Base-by-base conservation (phyloP, 2,888 invertebrate species). In the Anarsia innoxiella region DNA sequence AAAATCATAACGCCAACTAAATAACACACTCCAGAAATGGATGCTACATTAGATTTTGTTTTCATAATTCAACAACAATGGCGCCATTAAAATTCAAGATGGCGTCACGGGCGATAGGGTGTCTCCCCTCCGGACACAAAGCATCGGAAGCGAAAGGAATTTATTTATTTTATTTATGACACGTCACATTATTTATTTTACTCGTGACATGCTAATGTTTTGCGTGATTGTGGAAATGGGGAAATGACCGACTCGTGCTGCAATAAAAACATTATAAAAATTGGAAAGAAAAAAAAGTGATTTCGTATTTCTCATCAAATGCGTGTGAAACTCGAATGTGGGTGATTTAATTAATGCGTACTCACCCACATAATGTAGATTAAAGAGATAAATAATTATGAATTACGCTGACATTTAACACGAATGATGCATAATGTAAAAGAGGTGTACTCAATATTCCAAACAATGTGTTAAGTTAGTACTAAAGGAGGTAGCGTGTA, bases 61-160 rank as follows among this genome's bases (percentile, higher is more conserved):
- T 45, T 37, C 35, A 45, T 47, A 38, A 42, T 45, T 43, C 39
- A 28, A 41, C 36, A 41, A 53, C 59, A 66, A 65, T 65, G 59
- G 58, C 58, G 51, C 57, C 66, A 74, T 72, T 69, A 66, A 61
- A 67, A 70, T 62, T 53, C 63, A 79, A 77, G 64, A 79, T 79
- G 78, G 79, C 78, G 69, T 53, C 40, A 51, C 44, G 48, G 56
- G 35, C 35, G 19, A 2, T 67, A 66, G 80, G 78, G 79, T 71
- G 69, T 45, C 70, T 62, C 78, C 80, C 76, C 73, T 58, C 70
- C 72, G 73, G 73, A 72, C 62, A 56, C 56, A 46, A 61, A 56
- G 55, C 64, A 66, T 67, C 77, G 77, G 82, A 82, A 78, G 66
- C 66, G 57, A 54, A 58, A 46, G 51, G 57, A 63, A 66, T 71